Conservation (phyloP, 2,113 vertebrate genomes). For the Sturnira hondurensis region DNA sequence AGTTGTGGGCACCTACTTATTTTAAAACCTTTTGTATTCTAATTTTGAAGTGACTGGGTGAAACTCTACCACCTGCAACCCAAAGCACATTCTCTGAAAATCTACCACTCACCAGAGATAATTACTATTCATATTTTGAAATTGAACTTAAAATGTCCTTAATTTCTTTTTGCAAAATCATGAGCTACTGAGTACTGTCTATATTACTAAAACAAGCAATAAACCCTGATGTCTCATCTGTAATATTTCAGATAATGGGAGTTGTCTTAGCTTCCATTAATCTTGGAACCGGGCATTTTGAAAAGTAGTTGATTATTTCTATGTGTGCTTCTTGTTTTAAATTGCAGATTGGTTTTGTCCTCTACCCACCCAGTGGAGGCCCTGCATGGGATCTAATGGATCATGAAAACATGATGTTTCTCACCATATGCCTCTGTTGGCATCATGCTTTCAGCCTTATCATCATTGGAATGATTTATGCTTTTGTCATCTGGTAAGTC, state of each 20-base stretch:
- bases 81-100: not conserved
- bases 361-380: constrained; percentile 88
- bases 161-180: not conserved
- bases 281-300: not conserved
- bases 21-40: not conserved
- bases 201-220: not conserved
- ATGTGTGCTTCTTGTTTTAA: constrained; percentile 49
- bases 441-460: constrained; percentile 89
- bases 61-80: not conserved
- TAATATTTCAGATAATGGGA: not conserved
- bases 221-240: not conserved
- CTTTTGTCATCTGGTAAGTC: constrained; percentile 90
- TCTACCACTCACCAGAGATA: not conserved
- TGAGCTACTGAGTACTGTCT: not conserved
- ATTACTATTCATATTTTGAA: not conserved
- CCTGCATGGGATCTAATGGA: constrained; percentile 89
- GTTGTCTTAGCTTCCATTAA: not conserved
- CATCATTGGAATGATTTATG: constrained; percentile 83
- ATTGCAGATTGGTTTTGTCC: constrained; percentile 91
- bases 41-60: not conserved
- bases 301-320: not conserved
- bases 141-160: not conserved
- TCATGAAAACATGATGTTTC: constrained; percentile 89
- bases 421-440: constrained; percentile 95
- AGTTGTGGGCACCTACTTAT: not conserved